Evolutionary conservation across 2,888 invertebrate genomes (phyloP), one percentile per base, ranked within the genome.

Genomic region (Caenorhabditis macrosperma): DNA sequence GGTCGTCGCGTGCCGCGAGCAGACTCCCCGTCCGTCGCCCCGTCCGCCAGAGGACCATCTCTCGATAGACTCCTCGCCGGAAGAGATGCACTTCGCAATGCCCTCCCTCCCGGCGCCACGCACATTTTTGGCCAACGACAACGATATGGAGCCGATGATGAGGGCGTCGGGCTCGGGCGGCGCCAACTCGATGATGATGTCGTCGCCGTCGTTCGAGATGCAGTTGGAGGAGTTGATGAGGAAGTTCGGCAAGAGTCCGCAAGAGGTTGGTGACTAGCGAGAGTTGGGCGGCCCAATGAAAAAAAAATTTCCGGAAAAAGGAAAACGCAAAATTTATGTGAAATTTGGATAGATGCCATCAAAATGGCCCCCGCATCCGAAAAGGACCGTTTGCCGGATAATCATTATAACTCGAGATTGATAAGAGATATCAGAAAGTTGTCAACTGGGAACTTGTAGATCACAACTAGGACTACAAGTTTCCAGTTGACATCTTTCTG

Each of bases 1-100:
- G 12, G 89, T 89, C 1, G 89, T 89, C 2, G 86, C 88, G 0
- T 88, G 88, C 52, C 85, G 85, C 30, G 86, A 78, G 12, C 66
- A 69, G 20, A 57, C 67, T 0, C 71, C 61, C 17, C 68, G 72
- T 15, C 76, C 71, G 44, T 57, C 67, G 7, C 55, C 67, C n/a
- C 77, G 59, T 48, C 81, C 74, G 12, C 57, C 59, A 35, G 74
- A 68, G 12, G 63, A 69, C 33, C 24, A 69, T 22, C 12, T 35
- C 22, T 26, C 72, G 1, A 59, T 33, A 0, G 60, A 55, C 7
- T 68, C 76, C 1, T 38, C 76, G 15, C 46, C 57, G 2, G 46
- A 44, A 50, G 41, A 48, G 3, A 44, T 50, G 9, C 15, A 60
- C 15, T 68, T 64, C 17, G 26, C 41, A 1, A 35, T 54, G 3